A percentile compares a stretch with the other conserved stretches of the same genome.
These are phyloP conservation scores for Syncerus caffer DNA, from an alignment of 2,797 vertebrate genomes.

Conservation along the genomic window DNA sequence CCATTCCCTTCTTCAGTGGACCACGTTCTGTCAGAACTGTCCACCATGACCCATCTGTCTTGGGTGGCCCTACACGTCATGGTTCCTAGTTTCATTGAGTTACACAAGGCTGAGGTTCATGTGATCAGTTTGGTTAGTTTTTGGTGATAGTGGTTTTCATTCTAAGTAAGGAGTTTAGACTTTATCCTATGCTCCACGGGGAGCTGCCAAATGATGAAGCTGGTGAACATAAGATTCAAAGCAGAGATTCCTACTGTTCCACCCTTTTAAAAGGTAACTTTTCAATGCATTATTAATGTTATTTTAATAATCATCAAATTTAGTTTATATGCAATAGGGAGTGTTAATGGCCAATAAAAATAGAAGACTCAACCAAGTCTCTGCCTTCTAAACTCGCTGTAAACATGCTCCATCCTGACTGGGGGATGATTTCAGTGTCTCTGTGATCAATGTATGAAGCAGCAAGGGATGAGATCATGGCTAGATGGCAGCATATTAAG, in stretches of 20 bases:
- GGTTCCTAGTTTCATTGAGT: neutral
- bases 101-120: neutral
- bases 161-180: neutral
- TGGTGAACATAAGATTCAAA: neutral
- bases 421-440: neutral
- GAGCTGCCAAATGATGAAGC: neutral
- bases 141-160: neutral
- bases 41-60: neutral
- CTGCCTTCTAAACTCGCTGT: neutral
- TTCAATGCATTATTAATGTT: constrained; percentile 27
- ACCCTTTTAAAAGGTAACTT: constrained; percentile 6
- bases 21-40: neutral
- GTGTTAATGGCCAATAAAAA: neutral
- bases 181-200: neutral
- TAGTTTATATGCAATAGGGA: neutral
- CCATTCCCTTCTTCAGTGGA: neutral
- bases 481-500: neutral
- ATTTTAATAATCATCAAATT: neutral
- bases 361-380: neutral
- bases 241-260: neutral
- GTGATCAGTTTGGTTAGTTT: neutral
- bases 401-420: neutral
- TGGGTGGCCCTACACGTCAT: neutral
- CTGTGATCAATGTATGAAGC: neutral
- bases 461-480: neutral